These are phyloP conservation scores for Synanthedon andrenaeformis DNA, from an alignment of 2,888 invertebrate species.

Conservation along the genomic window DNA sequence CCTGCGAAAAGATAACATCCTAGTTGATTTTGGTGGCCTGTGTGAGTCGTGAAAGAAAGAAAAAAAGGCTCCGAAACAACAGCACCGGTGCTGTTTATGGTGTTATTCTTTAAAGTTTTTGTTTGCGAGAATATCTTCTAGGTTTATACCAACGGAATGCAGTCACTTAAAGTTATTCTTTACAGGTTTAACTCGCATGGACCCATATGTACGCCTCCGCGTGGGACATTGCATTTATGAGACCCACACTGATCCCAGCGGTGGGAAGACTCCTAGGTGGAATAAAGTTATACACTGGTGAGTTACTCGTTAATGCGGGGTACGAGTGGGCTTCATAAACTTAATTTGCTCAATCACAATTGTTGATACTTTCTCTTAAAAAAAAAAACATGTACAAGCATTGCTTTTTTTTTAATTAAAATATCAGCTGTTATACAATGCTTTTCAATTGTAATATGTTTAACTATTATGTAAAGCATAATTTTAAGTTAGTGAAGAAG, in stretches of 20 bases:
- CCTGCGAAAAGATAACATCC: too few relatives aligned
- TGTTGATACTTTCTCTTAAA: not conserved
- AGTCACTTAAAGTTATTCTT: not conserved
- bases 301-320: conserved; percentile 15
- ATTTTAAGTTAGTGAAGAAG: too few relatives aligned
- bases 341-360: not conserved
- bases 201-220: conserved; percentile 92
- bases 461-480: too few relatives aligned
- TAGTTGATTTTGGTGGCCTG: too few relatives aligned
- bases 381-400: too few relatives aligned
- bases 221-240: conserved; percentile 96
- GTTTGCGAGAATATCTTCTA: not conserved
- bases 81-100: not conserved
- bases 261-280: conserved; percentile 95
- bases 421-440: too few relatives aligned
- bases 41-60: too few relatives aligned
- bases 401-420: too few relatives aligned
- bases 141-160: not conserved
- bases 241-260: conserved; percentile 94
- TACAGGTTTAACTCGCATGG: conserved; percentile 88
- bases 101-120: not conserved
- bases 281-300: conserved; percentile 94
- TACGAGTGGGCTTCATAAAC: too few relatives aligned
- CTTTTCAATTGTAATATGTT: too few relatives aligned
- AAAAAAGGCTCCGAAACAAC: not conserved